phyloP scores from a whole-genome alignment of 2,113 vertebrate species.

The Mastomys coucha region DNA sequence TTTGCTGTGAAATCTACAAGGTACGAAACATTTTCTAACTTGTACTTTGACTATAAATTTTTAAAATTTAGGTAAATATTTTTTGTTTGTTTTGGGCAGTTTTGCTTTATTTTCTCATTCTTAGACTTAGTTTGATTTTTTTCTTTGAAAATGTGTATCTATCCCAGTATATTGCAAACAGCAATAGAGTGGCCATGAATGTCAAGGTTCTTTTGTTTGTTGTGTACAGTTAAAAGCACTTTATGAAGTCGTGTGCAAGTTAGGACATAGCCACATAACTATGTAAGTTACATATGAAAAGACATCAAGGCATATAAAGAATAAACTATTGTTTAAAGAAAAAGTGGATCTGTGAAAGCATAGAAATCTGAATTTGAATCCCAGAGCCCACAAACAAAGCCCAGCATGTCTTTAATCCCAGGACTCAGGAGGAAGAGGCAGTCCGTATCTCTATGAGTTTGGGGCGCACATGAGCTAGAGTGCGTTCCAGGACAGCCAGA shows the following conservation, averaged over 20 bases:
- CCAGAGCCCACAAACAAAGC: not conserved
- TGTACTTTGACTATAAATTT: not conserved
- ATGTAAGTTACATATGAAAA: constrained; percentile 19
- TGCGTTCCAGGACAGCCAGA: not conserved
- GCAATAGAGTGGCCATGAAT: not conserved
- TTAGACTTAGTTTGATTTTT: not conserved
- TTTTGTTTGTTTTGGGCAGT: not conserved
- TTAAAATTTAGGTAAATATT: not conserved
- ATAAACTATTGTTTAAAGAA: not conserved
- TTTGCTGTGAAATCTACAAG: constrained; percentile 4
- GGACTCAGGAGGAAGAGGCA: not conserved
- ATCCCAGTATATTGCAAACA: not conserved
- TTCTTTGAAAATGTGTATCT: constrained; percentile 3
- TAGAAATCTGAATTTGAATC: not conserved
- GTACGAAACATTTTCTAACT: constrained; percentile 26
- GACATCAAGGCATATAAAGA: not conserved
- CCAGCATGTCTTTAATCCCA: no score
- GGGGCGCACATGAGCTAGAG: no score
- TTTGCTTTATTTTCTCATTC: constrained; percentile 7
- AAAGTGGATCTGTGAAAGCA: not conserved
- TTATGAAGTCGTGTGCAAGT: not conserved
- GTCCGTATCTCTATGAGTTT: no score
- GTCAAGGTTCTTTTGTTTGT: not conserved
- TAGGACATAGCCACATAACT: not conserved
- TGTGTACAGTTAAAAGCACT: constrained; percentile 7